These are phyloP conservation scores for Tragulus kanchil DNA, from an alignment of 2,113 vertebrate species.

Conservation along the genomic window DNA sequence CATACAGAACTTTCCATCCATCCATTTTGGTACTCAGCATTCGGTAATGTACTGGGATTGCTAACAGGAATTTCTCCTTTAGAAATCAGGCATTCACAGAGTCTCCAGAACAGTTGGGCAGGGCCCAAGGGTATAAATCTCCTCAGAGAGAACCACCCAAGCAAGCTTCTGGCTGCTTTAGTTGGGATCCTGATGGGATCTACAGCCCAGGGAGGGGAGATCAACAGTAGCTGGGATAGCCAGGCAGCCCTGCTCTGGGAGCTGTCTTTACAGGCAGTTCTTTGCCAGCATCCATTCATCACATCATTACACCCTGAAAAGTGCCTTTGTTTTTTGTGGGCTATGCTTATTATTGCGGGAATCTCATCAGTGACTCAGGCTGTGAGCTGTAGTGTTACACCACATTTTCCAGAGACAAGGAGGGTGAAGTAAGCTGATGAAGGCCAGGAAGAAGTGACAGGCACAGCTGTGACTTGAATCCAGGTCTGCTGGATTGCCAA, in stretches of 20 bases:
- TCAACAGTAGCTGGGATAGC: neutral
- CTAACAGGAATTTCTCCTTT: neutral
- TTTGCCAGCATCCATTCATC: neutral
- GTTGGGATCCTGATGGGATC: neutral
- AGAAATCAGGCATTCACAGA: neutral
- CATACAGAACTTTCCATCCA: neutral
- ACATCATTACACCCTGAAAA: neutral
- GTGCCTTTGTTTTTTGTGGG: too few relatives aligned
- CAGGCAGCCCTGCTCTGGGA: accelerated
- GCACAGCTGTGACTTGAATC: neutral
- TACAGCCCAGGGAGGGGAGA: neutral
- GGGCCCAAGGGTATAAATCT: neutral
- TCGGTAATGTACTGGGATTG: neutral
- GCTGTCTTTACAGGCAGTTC: accelerated
- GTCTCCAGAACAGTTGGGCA: neutral
- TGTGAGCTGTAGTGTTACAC: neutral
- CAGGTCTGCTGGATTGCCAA: neutral
- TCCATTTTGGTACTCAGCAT: neutral
- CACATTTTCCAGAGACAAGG: neutral
- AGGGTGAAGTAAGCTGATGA: neutral
- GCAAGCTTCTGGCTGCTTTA: neutral
- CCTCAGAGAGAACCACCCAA: neutral
- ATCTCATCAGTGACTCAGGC: neutral
- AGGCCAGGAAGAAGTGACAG: neutral
- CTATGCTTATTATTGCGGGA: neutral